Base-by-base conservation (phyloP, 2,888 invertebrate genomes). In the Drosophila neotestacea region DNA sequence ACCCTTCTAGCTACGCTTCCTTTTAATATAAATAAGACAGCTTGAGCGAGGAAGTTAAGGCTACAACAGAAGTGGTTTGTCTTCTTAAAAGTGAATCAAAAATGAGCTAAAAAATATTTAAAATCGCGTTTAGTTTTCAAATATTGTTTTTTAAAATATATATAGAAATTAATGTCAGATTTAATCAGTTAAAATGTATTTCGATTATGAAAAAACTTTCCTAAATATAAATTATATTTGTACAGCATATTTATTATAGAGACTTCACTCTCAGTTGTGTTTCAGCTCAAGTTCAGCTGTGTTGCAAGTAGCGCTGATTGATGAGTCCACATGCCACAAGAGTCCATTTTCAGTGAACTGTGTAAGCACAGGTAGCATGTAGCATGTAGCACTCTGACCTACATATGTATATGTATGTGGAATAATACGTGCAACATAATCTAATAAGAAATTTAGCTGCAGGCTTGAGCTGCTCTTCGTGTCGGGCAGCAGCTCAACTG, bases 401-500 rank as follows among this genome's bases (percentile, higher is more conserved):
- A 42, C 16, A 16, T 16, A 16, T 22, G 22, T 3, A 22, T 22
- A 22, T 22, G 3, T 32, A 55, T 47, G n/a, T 41, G 42, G 64
- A 41, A 39, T 34, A 34, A 27, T 48, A 75, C 78, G 79, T 76
- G 74, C 79, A 55, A 50, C 52, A 69, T 58, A 56, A 69, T 55
- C 41, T 41, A 39, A 70, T 61, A 71, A 47, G 63, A 69, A 73
- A 52, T 78, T 70, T 51, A 47, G 70, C 70, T 48, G 48, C 46
- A 47, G 50, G 58, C 63, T 69, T 54, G 58, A 61, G 59, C 41
- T 38, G 61, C 51, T 41, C 54, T 50, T 62, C 36, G 54, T 61
- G 55, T 56, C 28, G 48, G 51, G 6, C 38, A 70, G 44, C 38
- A 62, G 62, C 62, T 79, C 62, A 81, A 62, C 67, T 81, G 79